These are phyloP conservation scores for Platalea minor DNA, from an alignment of 2,797 vertebrate genomes.

Conservation along the genomic window DNA sequence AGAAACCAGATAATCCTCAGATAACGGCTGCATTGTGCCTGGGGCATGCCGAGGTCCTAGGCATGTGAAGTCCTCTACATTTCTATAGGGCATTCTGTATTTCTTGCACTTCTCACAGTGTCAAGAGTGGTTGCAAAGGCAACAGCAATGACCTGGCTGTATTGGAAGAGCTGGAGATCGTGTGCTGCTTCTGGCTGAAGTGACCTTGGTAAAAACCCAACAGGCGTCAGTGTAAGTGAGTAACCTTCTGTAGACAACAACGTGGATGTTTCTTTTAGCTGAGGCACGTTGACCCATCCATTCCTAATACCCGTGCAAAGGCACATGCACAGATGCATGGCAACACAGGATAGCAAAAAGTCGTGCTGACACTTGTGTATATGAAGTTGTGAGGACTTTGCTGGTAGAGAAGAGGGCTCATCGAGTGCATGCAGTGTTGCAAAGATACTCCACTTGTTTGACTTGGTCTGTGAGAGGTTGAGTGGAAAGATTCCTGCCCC, in stretches of 20 bases:
- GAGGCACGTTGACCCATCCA: neutral
- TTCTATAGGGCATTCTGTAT: neutral
- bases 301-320: neutral
- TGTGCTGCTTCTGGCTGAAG: neutral
- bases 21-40: neutral
- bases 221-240: neutral
- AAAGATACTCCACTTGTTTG: neutral
- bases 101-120: neutral
- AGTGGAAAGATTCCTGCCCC: neutral
- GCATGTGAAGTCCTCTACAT: neutral
- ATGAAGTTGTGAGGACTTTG: neutral
- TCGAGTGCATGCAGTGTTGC: fast-evolving
- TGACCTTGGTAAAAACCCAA: neutral
- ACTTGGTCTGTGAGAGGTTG: neutral
- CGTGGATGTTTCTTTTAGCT: neutral
- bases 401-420: neutral
- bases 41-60: neutral
- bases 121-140: neutral
- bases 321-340: fast-evolving
- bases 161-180: neutral
- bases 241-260: neutral
- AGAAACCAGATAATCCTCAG: neutral
- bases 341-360: neutral
- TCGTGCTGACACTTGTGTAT: neutral
- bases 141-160: neutral